phyloP scores from a whole-genome alignment of 1,140 invertebrate genomes.

The Sycophila sp. region DNA sequence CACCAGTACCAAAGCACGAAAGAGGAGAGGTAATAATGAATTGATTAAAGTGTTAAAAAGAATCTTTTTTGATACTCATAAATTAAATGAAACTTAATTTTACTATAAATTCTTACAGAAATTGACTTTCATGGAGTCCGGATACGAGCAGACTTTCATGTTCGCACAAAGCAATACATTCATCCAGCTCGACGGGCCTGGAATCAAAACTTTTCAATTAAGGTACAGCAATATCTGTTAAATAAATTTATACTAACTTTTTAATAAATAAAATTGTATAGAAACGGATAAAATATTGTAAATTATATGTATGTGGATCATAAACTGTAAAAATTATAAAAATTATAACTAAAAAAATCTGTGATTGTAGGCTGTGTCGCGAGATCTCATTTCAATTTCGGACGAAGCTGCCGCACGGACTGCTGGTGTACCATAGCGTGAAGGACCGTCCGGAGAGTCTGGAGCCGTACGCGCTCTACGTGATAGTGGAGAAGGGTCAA shows the following conservation, averaged over 20 bases:
- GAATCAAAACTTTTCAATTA: slow-evolving; percentile 86
- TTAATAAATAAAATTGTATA: no score
- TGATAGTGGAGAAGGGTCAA: slow-evolving; percentile 89
- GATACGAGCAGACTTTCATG: slow-evolving; percentile 83
- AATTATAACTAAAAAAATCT: no score
- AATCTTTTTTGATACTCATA: background rate
- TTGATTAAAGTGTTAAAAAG: background rate
- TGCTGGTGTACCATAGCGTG: slow-evolving; percentile 89
- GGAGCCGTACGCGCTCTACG: slow-evolving; percentile 86
- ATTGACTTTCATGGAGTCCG: slow-evolving; percentile 84
- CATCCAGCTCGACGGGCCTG: slow-evolving; percentile 85
- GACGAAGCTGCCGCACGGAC: slow-evolving; percentile 84
- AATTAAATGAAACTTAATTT: background rate
- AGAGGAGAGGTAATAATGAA: slow-evolving; percentile 68
- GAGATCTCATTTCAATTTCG: slow-evolving; percentile 90
- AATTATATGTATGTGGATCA: background rate
- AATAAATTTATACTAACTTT: no score
- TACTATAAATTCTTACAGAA: slow-evolving; percentile 61
- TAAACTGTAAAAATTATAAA: no score
- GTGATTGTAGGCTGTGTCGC: slow-evolving; percentile 78
- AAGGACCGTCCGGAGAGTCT: slow-evolving; percentile 80
- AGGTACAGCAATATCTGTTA: no score
- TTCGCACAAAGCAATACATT: slow-evolving; percentile 88
- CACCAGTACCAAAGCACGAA: slow-evolving; percentile 76
- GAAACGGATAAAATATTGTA: no score